phyloP scores from a whole-genome alignment of 1,140 invertebrate species.

The Drosophila chauvacae region DNA sequence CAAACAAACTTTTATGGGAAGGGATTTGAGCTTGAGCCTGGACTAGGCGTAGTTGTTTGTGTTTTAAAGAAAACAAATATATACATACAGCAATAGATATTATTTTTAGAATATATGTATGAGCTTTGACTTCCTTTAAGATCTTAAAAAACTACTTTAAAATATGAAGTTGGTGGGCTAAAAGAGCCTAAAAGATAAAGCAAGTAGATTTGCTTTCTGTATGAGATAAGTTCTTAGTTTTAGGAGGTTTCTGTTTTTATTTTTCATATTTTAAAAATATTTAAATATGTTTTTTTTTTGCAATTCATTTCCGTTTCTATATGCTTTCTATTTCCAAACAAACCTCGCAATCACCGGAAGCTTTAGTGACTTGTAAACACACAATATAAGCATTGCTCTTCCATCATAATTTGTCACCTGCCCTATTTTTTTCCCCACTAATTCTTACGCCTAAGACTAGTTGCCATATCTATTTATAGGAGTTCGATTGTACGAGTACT shows the following conservation, averaged over 20 bases:
- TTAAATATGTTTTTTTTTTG: neutral
- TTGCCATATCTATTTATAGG: constrained; percentile 29
- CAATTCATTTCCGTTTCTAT: neutral
- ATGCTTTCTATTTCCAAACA: neutral
- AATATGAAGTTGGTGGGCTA: too few relatives aligned
- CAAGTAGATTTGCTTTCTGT: too few relatives aligned
- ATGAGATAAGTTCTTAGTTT: neutral
- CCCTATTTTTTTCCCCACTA: constrained; percentile 4
- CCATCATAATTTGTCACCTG: constrained; percentile 30
- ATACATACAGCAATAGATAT: neutral
- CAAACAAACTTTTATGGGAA: neutral
- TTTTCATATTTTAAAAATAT: neutral
- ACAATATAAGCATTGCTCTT: neutral
- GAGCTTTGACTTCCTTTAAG: neutral
- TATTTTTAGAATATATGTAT: too few relatives aligned
- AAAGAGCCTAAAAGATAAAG: neutral
- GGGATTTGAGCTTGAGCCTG: neutral
- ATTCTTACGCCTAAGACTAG: constrained; percentile 3
- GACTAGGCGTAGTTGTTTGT: neutral
- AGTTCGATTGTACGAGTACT: constrained; percentile 17
- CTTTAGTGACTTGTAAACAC: constrained; percentile 10
- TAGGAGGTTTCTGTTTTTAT: neutral
- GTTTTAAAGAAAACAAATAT: neutral
- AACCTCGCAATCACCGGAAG: neutral
- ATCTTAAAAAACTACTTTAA: neutral